phyloP scores from a whole-genome alignment of 2,113 vertebrate genomes.

The Hydrochoerus hydrochaeris region DNA sequence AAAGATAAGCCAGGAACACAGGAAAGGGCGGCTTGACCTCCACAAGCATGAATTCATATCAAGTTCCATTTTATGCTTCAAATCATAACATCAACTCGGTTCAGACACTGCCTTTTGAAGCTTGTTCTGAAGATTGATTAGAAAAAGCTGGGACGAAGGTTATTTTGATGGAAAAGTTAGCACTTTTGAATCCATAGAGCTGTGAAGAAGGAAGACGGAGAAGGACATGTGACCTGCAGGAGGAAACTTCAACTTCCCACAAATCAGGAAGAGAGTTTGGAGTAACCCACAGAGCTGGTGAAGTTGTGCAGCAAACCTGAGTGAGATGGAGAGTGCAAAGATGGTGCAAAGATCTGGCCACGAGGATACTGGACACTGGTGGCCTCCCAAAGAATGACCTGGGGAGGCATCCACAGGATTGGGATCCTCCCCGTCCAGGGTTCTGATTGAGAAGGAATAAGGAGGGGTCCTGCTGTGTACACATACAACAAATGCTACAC shows the following conservation, averaged over 20 bases:
- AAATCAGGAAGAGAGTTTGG: neutral
- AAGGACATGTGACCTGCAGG: neutral
- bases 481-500: neutral
- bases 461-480: neutral
- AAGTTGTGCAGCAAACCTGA: neutral
- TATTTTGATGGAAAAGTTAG: neutral
- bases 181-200: neutral
- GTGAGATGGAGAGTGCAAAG: neutral
- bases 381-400: neutral
- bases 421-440: neutral
- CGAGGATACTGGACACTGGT: neutral
- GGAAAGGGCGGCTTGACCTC: neutral
- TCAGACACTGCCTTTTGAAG: neutral
- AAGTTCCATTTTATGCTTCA: neutral
- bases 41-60: neutral
- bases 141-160: neutral
- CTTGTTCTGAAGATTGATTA: neutral
- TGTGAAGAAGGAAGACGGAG: neutral
- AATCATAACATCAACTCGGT: neutral
- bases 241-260: neutral
- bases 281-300: too few relatives aligned
- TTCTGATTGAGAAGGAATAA: neutral
- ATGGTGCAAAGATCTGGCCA: neutral
- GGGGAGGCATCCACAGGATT: neutral
- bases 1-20: neutral